phyloP scores from a whole-genome alignment of 2,797 vertebrate species.

The Rhynchotus rufescens region DNA sequence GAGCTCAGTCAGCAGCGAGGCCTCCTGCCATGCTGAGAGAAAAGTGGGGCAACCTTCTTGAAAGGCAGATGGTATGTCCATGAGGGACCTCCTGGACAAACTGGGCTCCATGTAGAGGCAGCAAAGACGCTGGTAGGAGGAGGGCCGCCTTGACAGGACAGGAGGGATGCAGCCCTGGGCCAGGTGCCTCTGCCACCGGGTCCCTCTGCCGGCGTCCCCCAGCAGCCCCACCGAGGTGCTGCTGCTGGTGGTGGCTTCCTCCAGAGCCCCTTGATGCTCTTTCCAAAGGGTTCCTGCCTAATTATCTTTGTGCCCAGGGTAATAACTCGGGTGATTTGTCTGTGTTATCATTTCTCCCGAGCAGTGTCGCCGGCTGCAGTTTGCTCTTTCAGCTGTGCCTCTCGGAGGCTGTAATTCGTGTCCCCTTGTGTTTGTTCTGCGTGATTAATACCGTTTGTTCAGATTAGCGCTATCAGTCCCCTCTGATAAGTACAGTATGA shows the following conservation, averaged over 20 bases:
- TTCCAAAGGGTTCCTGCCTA: not conserved
- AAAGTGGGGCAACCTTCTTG: not conserved
- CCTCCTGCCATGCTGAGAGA: rapidly evolving
- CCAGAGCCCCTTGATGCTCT: not conserved
- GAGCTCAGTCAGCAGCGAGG: not conserved
- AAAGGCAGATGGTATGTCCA: not conserved
- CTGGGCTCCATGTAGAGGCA: not conserved
- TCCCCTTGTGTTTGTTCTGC: not conserved
- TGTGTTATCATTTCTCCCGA: not conserved
- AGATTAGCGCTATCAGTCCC: not conserved
- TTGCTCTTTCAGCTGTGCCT: not conserved
- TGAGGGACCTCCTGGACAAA: not conserved
- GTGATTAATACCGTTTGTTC: not conserved
- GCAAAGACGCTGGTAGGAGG: not conserved
- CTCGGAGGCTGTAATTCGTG: not conserved
- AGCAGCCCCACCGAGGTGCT: not conserved
- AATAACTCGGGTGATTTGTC: not conserved
- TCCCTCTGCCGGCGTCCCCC: not conserved
- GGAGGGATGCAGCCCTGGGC: rapidly evolving
- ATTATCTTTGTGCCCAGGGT: not conserved
- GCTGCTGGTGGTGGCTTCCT: not conserved
- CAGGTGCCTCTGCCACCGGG: not conserved
- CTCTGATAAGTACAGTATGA: not conserved
- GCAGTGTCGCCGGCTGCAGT: not conserved
- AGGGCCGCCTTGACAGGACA: not conserved